A percentile compares a stretch with the other conserved stretches of the same genome.
Conservation (phyloP, 2,888 invertebrate species). For the Bembecia ichneumoniformis region DNA sequence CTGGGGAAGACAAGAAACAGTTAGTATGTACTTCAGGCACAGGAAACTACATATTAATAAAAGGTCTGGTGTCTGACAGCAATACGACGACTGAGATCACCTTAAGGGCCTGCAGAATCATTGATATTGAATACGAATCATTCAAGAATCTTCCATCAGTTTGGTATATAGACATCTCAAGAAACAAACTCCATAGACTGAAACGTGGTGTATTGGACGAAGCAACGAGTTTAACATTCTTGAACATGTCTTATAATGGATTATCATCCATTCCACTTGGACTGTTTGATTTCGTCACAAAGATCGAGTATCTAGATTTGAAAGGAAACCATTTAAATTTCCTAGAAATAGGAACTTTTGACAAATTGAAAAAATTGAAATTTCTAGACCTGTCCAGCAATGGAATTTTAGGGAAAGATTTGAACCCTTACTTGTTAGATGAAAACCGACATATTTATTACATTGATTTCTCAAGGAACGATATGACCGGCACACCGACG, state of each 20-base stretch:
- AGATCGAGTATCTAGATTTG: constrained; percentile 33
- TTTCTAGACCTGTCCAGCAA: constrained; percentile 37
- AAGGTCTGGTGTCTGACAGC: constrained; percentile 28
- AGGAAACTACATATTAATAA: constrained; percentile 16
- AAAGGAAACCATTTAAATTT: constrained; percentile 28
- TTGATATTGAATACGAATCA: constrained; percentile 26
- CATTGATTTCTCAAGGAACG: constrained; percentile 39
- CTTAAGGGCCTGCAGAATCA: constrained; percentile 23
- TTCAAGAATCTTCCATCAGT: constrained; percentile 29
- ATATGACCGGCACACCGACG: constrained; percentile 32
- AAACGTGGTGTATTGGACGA: constrained; percentile 35
- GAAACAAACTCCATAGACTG: constrained; percentile 29
- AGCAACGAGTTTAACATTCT: constrained; percentile 19
- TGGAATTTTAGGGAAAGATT: constrained; percentile 23
- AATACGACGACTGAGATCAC: constrained; percentile 20
- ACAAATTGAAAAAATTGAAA: constrained; percentile 25
- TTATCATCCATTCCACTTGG: constrained; percentile 32
- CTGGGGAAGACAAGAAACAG: constrained; percentile 7
- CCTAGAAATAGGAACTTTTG: constrained; percentile 32
- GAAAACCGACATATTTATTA: constrained; percentile 20
- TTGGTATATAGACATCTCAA: constrained; percentile 33
- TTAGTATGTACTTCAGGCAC: constrained; percentile 20
- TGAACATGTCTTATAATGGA: constrained; percentile 37
- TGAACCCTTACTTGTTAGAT: constrained; percentile 30
- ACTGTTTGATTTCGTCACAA: constrained; percentile 33